These are phyloP conservation scores for Platysternon megacephalum DNA, from an alignment of 2,113 vertebrate genomes.

Conservation along the genomic window DNA sequence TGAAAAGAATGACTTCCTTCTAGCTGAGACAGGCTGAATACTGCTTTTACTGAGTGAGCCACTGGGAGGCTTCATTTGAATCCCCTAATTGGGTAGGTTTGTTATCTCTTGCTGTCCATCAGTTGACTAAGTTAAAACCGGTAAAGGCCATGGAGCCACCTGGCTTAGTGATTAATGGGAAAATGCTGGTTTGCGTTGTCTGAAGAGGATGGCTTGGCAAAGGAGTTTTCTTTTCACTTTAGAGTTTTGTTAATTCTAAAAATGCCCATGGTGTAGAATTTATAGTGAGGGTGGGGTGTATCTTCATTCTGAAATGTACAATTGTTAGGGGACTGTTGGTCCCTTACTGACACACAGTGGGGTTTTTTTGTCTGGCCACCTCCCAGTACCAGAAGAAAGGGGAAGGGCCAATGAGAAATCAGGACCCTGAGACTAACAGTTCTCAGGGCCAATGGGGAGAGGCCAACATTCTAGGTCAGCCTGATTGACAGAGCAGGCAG, in stretches of 20 bases:
- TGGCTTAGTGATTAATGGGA: no score
- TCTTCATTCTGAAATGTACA: not conserved
- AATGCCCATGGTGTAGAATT: conserved; percentile 17
- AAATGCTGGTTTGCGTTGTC: no score
- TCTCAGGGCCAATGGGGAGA: no score
- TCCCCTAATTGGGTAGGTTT: not conserved
- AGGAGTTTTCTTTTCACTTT: not conserved
- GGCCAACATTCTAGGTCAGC: no score
- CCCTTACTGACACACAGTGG: no score
- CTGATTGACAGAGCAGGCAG: no score
- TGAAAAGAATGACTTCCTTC: not conserved
- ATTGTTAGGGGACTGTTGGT: no score
- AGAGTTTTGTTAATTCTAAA: not conserved
- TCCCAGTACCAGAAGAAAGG: no score
- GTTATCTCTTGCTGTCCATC: not conserved
- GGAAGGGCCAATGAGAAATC: no score
- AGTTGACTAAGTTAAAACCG: not conserved
- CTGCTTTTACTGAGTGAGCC: conserved; percentile 26
- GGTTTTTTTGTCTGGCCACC: no score
- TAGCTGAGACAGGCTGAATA: conserved; percentile 7
- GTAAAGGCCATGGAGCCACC: not conserved
- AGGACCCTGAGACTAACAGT: no score
- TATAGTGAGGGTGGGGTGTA: not conserved
- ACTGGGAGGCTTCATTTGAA: not conserved
- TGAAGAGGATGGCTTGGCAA: no score